A percentile compares a stretch with the other conserved stretches of the same genome.
These are phyloP conservation scores for Myodes glareolus DNA, from an alignment of 2,113 vertebrate species.

Conservation along the genomic window DNA sequence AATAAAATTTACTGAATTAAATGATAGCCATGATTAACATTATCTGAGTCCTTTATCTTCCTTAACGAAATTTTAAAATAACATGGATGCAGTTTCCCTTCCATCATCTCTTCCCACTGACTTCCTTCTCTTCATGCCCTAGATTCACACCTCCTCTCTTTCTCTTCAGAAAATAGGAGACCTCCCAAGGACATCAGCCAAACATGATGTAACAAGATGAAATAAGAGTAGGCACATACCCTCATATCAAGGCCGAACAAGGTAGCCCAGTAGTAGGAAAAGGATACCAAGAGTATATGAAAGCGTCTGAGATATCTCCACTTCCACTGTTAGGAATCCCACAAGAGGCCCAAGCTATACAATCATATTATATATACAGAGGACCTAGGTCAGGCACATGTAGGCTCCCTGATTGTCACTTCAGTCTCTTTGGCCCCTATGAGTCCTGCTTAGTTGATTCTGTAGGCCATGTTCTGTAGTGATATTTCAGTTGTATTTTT, in stretches of 20 bases:
- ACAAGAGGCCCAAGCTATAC: not conserved
- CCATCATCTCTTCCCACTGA: not conserved
- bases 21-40: not conserved
- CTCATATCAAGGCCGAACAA: not conserved
- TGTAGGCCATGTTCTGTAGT: not conserved
- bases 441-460: not conserved
- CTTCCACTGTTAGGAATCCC: not conserved
- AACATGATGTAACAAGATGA: not conserved
- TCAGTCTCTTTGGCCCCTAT: not conserved
- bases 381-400: not conserved
- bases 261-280: not conserved
- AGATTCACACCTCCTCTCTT: not conserved
- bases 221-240: not conserved
- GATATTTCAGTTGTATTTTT: no score
- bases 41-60: not conserved
- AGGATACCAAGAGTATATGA: not conserved
- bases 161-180: not conserved
- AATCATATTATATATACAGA: not conserved
- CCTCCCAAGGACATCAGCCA: not conserved
- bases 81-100: not conserved
- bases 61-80: slow-evolving; percentile 5
- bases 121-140: not conserved
- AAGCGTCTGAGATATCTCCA: not conserved
- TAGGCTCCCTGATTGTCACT: not conserved
- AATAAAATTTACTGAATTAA: not conserved